Percentiles rank a stretch among this genome's conserved stretches.
These are phyloP conservation scores for Circaetus gallicus DNA, from an alignment of 2,113 vertebrate genomes.

Conservation along the genomic window DNA sequence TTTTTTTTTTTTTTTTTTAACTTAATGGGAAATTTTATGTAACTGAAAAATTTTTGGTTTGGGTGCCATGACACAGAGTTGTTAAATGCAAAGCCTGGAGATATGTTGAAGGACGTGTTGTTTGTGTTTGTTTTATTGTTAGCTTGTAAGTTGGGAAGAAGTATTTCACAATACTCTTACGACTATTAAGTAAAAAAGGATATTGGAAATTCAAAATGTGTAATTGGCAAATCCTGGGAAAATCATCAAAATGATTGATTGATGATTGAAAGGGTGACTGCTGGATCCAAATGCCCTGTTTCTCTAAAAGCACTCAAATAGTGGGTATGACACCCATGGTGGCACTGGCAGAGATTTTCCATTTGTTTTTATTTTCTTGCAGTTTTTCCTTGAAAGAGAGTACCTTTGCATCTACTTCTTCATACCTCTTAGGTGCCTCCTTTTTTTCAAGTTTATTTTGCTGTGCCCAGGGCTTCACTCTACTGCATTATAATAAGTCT, in stretches of 20 bases:
- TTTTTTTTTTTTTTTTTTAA: neutral
- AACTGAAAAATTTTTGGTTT: neutral
- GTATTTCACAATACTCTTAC: neutral
- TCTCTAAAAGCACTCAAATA: neutral
- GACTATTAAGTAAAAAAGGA: neutral
- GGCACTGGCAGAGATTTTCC: neutral
- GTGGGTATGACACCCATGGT: neutral
- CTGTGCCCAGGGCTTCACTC: neutral
- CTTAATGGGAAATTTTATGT: neutral
- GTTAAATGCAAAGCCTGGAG: neutral
- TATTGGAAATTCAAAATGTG: neutral
- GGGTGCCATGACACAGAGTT: neutral
- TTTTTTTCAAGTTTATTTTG: neutral
- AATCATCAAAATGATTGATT: neutral
- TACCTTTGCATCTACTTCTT: neutral
- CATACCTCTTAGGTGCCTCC: neutral
- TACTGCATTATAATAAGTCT: neutral
- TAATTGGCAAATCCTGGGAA: neutral
- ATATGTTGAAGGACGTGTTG: neutral
- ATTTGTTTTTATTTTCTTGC: neutral
- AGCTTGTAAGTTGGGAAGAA: neutral
- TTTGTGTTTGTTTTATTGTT: neutral
- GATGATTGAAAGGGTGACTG: neutral
- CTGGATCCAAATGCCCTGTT: neutral
- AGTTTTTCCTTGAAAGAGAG: neutral